phyloP scores from a whole-genome alignment of 2,113 vertebrate species.

The Grammomys surdaster region DNA sequence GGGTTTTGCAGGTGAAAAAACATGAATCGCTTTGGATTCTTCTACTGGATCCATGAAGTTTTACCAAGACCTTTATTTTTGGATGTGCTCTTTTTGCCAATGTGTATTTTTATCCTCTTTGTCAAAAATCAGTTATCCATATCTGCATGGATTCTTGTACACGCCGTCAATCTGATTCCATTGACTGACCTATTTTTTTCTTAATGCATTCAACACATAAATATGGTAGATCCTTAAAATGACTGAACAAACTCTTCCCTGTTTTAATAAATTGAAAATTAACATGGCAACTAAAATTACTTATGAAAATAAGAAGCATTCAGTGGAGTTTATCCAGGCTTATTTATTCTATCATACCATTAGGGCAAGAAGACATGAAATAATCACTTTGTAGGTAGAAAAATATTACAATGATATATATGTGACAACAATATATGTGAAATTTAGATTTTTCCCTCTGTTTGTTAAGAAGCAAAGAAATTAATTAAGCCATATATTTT shows the following conservation, averaged over 20 bases:
- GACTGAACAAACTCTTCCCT: not conserved
- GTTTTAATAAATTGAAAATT: constrained; percentile 1
- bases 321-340: not conserved
- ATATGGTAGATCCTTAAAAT: not conserved
- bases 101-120: not conserved
- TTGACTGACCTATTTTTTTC: not conserved
- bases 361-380: not conserved
- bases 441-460: constrained; percentile 14
- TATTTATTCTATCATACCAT: not conserved
- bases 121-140: not conserved
- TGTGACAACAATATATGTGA: not conserved
- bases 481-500: not conserved
- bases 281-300: not conserved
- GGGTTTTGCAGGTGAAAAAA: not conserved
- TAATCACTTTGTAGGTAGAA: not conserved
- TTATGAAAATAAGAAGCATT: not conserved
- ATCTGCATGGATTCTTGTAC: not conserved
- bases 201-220: not conserved
- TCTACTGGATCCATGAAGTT: not conserved
- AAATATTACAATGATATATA: not conserved
- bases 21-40: not conserved
- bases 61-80: not conserved
- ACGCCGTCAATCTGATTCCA: not conserved
- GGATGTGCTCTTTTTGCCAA: not conserved
- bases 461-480: not conserved